Conservation (phyloP, 2,797 vertebrate species). For the Pachyuromys duprasi region DNA sequence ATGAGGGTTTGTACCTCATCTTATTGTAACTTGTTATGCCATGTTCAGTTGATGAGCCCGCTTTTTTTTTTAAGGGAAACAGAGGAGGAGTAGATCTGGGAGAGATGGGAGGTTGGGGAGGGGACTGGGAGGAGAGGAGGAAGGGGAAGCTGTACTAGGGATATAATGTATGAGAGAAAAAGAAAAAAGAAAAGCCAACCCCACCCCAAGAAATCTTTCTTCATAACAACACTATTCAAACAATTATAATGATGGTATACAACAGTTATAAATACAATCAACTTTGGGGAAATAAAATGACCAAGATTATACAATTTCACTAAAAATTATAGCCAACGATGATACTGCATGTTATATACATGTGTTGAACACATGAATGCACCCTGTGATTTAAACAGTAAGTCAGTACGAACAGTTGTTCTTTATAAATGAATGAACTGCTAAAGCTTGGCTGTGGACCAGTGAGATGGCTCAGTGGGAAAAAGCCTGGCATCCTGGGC, state of each 20-base stretch:
- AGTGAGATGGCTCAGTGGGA: background rate
- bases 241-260: background rate
- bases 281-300: slow-evolving; percentile 16
- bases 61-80: background rate
- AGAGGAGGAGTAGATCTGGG: background rate
- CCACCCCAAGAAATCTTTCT: background rate
- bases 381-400: background rate
- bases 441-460: background rate
- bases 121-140: background rate
- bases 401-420: background rate
- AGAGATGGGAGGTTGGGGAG: background rate
- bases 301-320: background rate
- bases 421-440: background rate
- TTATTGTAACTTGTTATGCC: too few species aligned
- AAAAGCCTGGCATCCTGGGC: background rate
- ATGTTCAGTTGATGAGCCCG: too few species aligned
- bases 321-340: background rate
- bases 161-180: background rate
- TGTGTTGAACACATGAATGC: background rate
- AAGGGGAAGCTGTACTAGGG: background rate
- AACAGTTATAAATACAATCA: background rate
- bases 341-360: background rate
- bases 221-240: background rate
- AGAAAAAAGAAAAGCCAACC: background rate
- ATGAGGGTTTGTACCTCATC: too few species aligned